A percentile compares a stretch with the other conserved stretches of the same genome.
phyloP scores from a whole-genome alignment of 2,797 vertebrate species.

The Rhinophrynus dorsalis region DNA sequence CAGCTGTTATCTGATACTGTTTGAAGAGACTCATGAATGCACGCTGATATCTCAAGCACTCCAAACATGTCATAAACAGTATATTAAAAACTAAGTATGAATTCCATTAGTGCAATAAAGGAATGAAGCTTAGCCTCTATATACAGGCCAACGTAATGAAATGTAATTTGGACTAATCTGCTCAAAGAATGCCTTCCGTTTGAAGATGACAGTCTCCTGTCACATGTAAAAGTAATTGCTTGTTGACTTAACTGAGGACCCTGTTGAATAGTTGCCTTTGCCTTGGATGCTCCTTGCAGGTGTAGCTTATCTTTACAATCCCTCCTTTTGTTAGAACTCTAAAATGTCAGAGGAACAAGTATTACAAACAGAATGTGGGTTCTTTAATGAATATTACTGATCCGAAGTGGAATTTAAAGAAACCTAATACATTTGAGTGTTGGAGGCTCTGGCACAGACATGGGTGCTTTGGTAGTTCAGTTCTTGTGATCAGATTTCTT shows the following conservation, averaged over 20 bases:
- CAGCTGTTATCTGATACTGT: constrained; percentile 89
- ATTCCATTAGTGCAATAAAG: constrained; percentile 88
- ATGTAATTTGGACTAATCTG: constrained; percentile 98
- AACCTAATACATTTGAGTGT: constrained; percentile 52
- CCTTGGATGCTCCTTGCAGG: constrained; percentile 84
- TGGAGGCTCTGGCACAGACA: constrained; percentile 53
- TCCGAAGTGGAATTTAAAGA: constrained; percentile 67
- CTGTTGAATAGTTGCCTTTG: constrained; percentile 80
- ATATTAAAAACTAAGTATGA: constrained; percentile 84
- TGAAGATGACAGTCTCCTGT: constrained; percentile 93
- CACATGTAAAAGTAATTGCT: constrained; percentile 87
- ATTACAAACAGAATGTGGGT: constrained; percentile 77
- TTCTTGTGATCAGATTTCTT: constrained; percentile 55
- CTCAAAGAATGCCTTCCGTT: constrained; percentile 88
- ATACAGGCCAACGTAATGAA: constrained; percentile 88
- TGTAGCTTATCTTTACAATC: constrained; percentile 84
- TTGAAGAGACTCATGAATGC: constrained; percentile 88
- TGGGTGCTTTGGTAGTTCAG: constrained; percentile 49
- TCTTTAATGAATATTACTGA: constrained; percentile 71
- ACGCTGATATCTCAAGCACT: constrained; percentile 85
- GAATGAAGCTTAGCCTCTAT: constrained; percentile 85
- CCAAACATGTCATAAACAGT: constrained; percentile 95
- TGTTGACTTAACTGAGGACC: constrained; percentile 76
- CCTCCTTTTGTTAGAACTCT: constrained; percentile 78
- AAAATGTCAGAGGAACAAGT: constrained; percentile 71